Conservation (phyloP, 2,888 invertebrate species). For the Leptinotarsa tumamoca region DNA sequence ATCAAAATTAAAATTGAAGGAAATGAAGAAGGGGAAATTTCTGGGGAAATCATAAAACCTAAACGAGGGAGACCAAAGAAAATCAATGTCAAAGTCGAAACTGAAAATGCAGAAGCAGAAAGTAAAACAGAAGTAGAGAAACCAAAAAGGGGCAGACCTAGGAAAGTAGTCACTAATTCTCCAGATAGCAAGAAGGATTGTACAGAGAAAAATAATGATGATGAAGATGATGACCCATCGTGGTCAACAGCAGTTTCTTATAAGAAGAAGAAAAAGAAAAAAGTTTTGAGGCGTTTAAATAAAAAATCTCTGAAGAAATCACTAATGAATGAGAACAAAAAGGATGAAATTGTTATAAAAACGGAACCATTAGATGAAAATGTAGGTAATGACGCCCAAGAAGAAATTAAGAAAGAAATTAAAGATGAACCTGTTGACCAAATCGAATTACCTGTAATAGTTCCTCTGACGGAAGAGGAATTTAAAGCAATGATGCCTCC, state of each 20-base stretch:
- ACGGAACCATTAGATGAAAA: slow-evolving; percentile 37
- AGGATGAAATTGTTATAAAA: slow-evolving; percentile 35
- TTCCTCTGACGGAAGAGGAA: slow-evolving; percentile 44
- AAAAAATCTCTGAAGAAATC: slow-evolving; percentile 27
- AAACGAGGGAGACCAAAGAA: slow-evolving; percentile 45
- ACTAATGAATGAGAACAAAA: slow-evolving; percentile 22
- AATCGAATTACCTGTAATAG: slow-evolving; percentile 39
- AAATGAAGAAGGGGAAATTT: slow-evolving; percentile 43
- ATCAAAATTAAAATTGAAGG: slow-evolving; percentile 47
- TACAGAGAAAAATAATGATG: not conserved
- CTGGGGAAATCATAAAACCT: slow-evolving; percentile 45
- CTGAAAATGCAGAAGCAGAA: slow-evolving; percentile 25
- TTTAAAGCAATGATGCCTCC: slow-evolving; percentile 41
- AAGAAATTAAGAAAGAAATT: slow-evolving; percentile 48
- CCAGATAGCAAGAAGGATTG: not conserved
- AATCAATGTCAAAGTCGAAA: slow-evolving; percentile 24
- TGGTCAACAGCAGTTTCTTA: slow-evolving; percentile 28
- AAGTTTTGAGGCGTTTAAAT: slow-evolving; percentile 30
- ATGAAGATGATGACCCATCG: slow-evolving; percentile 38
- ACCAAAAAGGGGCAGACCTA: slow-evolving; percentile 19
- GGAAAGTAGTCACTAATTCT: not conserved
- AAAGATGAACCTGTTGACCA: slow-evolving; percentile 45
- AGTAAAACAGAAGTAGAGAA: slow-evolving; percentile 22
- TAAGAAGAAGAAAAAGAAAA: slow-evolving; percentile 38
- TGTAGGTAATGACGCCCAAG: slow-evolving; percentile 11